Percentiles rank a stretch among this genome's conserved stretches.
Evolutionary conservation across 92 coral and sea anemone genomes (phyloP).

Genomic region (Palythoa grandis): DNA sequence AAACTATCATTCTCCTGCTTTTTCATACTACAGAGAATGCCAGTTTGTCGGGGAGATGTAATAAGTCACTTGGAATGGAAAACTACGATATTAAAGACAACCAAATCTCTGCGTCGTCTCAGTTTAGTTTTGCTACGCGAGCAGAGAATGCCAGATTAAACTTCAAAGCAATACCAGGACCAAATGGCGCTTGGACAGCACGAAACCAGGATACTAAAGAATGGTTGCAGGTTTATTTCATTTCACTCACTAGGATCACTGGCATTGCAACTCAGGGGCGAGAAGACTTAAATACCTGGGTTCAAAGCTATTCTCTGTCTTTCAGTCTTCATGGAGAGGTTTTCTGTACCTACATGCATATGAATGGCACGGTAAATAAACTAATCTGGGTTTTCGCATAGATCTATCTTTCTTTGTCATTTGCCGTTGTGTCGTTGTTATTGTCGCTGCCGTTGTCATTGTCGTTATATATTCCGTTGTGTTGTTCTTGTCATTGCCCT

Average conservation of each 20-base stretch:
- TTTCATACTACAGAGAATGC: background rate
- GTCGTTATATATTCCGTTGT: too few relatives aligned
- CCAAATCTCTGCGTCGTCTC: background rate
- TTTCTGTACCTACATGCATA: background rate
- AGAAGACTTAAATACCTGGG: background rate
- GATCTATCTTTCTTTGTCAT: background rate
- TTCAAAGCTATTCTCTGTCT: background rate
- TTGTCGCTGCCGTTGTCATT: too few relatives aligned
- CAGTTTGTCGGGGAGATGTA: background rate
- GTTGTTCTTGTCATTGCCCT: too few relatives aligned
- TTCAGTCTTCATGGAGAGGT: background rate
- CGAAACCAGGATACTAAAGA: background rate
- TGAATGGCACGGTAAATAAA: background rate
- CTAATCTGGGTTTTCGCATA: background rate
- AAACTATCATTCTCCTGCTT: background rate
- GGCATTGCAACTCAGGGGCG: background rate
- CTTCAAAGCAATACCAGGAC: background rate
- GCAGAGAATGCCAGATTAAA: background rate
- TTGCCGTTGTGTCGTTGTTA: too few relatives aligned
- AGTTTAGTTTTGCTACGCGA: background rate
- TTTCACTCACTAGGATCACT: background rate
- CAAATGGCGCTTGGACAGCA: background rate
- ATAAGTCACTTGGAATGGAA: background rate
- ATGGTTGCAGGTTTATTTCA: background rate
- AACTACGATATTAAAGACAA: background rate